phyloP scores from a whole-genome alignment of 2,113 vertebrate genomes.

The Odontophorus gujanensis region DNA sequence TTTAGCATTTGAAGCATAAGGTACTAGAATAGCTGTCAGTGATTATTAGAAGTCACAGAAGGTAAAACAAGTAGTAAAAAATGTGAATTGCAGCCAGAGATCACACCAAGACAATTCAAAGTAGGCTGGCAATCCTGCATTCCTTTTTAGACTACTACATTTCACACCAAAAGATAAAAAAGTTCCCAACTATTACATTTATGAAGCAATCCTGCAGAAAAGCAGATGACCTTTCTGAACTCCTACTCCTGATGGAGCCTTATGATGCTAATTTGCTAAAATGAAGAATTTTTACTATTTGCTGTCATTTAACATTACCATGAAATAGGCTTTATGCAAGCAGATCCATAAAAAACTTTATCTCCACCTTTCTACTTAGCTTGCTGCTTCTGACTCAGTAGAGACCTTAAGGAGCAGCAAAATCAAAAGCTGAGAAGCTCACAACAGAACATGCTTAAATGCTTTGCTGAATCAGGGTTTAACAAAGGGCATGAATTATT shows the following conservation, averaged over 20 bases:
- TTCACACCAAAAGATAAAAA: not conserved
- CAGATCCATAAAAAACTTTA: not conserved
- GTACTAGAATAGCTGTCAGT: not conserved
- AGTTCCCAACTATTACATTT: not conserved
- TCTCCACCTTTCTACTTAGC: not conserved
- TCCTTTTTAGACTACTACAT: not conserved
- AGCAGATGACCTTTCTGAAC: not conserved
- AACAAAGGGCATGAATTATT: not conserved
- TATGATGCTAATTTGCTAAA: not conserved
- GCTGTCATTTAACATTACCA: not conserved
- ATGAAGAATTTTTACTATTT: not conserved
- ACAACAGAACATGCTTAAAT: not conserved
- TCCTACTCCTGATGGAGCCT: not conserved
- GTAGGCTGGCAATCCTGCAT: not conserved
- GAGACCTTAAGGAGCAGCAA: not conserved
- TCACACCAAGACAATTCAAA: not conserved
- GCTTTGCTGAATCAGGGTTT: constrained; percentile 13
- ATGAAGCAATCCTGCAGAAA: not conserved
- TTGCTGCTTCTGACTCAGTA: constrained; percentile 7
- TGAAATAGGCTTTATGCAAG: not conserved
- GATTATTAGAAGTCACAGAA: not conserved
- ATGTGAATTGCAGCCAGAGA: not conserved
- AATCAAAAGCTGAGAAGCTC: not conserved
- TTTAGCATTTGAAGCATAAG: not conserved
- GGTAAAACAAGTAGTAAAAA: not conserved